Evolutionary conservation across 2,113 vertebrate genomes (phyloP).

Genomic region (Archilochus colubris): DNA sequence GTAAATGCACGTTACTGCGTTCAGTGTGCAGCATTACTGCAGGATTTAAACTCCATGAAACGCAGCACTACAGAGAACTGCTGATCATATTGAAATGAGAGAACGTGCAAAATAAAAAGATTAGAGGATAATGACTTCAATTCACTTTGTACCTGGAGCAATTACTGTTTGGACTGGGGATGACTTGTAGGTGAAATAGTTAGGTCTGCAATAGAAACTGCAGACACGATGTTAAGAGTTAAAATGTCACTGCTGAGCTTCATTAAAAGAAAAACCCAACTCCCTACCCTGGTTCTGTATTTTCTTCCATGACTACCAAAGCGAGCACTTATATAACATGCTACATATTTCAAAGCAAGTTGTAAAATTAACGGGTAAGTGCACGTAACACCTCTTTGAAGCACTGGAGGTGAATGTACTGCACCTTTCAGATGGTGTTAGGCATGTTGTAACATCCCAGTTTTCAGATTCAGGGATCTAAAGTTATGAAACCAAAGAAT

Average conservation of each 20-base stretch:
- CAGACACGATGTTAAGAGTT: slow-evolving; percentile 23
- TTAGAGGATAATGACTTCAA: slow-evolving; percentile 23
- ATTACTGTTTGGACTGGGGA: slow-evolving; percentile 26
- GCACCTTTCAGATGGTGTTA: background rate
- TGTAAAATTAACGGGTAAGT: slow-evolving; percentile 6
- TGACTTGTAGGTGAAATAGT: slow-evolving; percentile 22
- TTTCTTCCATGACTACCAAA: background rate
- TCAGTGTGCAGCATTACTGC: background rate
- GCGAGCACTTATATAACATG: background rate
- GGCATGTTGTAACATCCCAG: background rate
- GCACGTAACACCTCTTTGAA: background rate
- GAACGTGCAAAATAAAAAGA: slow-evolving; percentile 3
- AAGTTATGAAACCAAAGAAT: background rate
- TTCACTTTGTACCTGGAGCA: slow-evolving; percentile 17
- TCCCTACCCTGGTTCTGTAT: background rate
- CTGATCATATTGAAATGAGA: background rate
- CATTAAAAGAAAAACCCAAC: slow-evolving; percentile 1
- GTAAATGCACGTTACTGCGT: background rate
- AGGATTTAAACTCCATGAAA: background rate
- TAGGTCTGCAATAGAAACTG: background rate
- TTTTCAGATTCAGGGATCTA: background rate
- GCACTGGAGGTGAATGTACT: background rate
- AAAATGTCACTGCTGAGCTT: background rate
- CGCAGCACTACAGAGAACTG: background rate
- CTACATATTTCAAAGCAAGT: background rate